These are phyloP conservation scores for Oncorhynchus masou DNA, from an alignment of 2,113 vertebrate species.

Conservation along the genomic window DNA sequence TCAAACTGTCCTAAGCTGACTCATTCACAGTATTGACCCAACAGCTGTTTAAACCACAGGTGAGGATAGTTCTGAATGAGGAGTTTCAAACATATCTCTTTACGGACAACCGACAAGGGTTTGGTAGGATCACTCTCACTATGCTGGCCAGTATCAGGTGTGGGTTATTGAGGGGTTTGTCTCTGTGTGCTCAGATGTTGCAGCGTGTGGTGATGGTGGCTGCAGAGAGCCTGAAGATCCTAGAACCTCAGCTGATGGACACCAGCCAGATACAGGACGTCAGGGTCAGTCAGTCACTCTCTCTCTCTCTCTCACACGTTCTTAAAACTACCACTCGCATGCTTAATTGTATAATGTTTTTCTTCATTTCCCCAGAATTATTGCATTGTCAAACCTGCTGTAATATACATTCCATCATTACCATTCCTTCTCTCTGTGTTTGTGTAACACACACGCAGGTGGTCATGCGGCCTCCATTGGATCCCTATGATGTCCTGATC, in stretches of 20 bases:
- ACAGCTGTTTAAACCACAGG: no score
- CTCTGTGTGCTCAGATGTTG: slow-evolving; percentile 76
- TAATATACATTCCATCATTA: no score
- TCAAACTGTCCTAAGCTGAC: no score
- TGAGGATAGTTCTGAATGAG: no score
- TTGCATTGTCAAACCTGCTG: neutral
- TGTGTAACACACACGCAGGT: slow-evolving; percentile 52
- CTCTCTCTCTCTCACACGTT: neutral
- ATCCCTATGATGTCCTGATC: slow-evolving; percentile 88
- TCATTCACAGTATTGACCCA: no score
- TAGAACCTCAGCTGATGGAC: slow-evolving; percentile 87
- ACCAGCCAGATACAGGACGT: slow-evolving; percentile 76
- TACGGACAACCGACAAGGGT: no score
- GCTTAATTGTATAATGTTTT: neutral
- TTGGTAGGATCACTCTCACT: no score
- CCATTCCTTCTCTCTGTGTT: no score
- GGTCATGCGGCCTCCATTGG: slow-evolving; percentile 88
- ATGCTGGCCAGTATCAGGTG: no score
- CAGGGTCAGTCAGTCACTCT: slow-evolving; percentile 73
- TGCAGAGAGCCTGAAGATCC: slow-evolving; percentile 76
- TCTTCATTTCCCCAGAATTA: neutral
- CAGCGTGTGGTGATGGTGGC: slow-evolving; percentile 84
- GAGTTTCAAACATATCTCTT: no score
- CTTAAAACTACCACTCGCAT: neutral
- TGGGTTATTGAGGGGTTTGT: neutral